Base-by-base conservation (phyloP, 92 coral and sea anemone species). In the Metridium senile region DNA sequence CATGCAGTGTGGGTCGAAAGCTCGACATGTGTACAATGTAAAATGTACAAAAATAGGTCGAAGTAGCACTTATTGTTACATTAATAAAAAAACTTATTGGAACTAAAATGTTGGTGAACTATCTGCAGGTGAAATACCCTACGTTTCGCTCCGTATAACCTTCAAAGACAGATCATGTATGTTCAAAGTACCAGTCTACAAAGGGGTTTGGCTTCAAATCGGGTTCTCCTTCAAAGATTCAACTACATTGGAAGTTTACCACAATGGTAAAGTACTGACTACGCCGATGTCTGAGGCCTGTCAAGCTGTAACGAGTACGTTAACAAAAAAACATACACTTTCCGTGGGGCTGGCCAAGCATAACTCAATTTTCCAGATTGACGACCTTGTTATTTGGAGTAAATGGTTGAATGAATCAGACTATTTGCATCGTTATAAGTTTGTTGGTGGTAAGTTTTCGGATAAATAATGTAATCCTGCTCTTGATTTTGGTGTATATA, bases 351-450 rank as follows among this genome's bases (percentile, higher is more conserved):
- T 32, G 21, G 56, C 74, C 13, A 77, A 33, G 33, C 74, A 66
- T 25, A 35, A 32, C 9, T 31, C 61, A 26, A 32, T 31, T n/a
- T 79, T 79, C 66, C 68, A 54, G 11, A 25, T 79, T 32, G 84
- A 79, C 49, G 84, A 79, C 30, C 27, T 79, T 18, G 84, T 58
- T 57, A 61, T 70, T 39, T 79, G 84, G 84, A 51, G 69, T 27
- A 79, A 77, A 26, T 77, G 82, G 82, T n/a, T 77, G 49, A 66
- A 62, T 26, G 62, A 75, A 43, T 49, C 34, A 19, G 74, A 68
- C 39, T 73, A 20, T 29, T 10, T 33, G 34, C 23, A 73, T 33
- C 63, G 78, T 30, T 58, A 57, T 34, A 31, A 29, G 39, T 32
- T 53, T 26, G 22, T 35, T 23, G 20, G 54, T 13, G 68, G 78